Conservation (phyloP, 2,113 vertebrate species). For the Proteles cristata region DNA sequence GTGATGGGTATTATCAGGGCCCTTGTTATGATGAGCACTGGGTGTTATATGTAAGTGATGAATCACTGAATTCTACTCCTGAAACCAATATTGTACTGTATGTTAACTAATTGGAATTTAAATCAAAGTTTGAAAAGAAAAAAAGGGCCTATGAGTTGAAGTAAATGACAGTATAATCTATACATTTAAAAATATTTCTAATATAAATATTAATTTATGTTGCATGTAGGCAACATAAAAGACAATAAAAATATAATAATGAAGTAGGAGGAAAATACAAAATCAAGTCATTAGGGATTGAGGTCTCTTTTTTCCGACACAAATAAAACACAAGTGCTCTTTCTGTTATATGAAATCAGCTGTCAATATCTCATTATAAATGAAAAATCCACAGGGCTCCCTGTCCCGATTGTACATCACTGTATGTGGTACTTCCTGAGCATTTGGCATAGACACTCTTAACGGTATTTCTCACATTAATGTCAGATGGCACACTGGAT, state of each 20-base stretch:
- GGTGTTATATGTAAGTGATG: no score
- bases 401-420: not conserved
- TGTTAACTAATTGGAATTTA: no score
- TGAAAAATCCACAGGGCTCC: not conserved
- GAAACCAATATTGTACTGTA: no score
- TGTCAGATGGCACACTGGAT: slow-evolving; percentile 64
- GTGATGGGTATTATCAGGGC: no score
- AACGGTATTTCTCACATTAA: slow-evolving; percentile 71
- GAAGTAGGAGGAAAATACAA: not conserved
- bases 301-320: not conserved
- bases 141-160: not conserved
- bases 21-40: no score
- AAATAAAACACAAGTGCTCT: not conserved
- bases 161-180: slow-evolving; percentile 17
- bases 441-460: slow-evolving; percentile 72
- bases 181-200: not conserved
- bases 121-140: no score
- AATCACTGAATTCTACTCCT: no score
- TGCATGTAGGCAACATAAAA: not conserved
- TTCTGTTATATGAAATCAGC: not conserved
- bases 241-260: not conserved
- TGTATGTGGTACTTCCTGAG: slow-evolving; percentile 63
- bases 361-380: not conserved
- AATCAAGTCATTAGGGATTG: not conserved
- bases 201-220: slow-evolving; percentile 37